phyloP scores from a whole-genome alignment of 2,113 vertebrate genomes.

The Grus americana region DNA sequence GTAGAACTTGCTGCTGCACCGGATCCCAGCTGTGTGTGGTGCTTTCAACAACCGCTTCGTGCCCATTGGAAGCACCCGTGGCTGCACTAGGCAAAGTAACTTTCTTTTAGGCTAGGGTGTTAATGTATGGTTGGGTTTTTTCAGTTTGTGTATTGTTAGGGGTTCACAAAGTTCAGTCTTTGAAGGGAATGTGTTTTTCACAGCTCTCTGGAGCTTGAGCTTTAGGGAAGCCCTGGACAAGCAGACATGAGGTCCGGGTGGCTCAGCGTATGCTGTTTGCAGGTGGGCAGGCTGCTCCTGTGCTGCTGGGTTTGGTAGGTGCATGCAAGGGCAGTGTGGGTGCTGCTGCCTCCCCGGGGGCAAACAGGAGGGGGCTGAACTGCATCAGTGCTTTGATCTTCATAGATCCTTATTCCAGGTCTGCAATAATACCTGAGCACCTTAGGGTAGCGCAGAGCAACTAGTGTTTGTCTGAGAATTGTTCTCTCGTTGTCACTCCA shows the following conservation, averaged over 20 bases:
- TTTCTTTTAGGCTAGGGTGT: not conserved
- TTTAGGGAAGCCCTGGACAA: not conserved
- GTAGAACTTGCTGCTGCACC: accelerated
- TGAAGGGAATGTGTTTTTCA: not conserved
- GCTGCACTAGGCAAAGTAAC: not conserved
- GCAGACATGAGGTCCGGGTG: accelerated
- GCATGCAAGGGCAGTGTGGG: not conserved
- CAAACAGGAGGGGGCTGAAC: not conserved
- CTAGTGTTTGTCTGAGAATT: not conserved
- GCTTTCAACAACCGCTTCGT: accelerated
- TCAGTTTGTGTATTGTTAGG: not conserved
- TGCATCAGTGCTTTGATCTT: not conserved
- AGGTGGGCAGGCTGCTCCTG: not conserved
- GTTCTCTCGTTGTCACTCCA: not conserved
- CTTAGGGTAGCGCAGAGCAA: not conserved
- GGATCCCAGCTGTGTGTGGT: accelerated
- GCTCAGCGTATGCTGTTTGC: not conserved
- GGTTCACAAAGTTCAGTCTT: accelerated
- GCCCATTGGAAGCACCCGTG: not conserved
- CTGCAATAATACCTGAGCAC: accelerated
- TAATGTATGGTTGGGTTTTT: accelerated
- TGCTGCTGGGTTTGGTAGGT: not conserved
- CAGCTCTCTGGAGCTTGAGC: not conserved
- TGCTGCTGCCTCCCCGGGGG: not conserved
- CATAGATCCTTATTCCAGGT: not conserved